Conservation (phyloP, 2,797 vertebrate species). For the Saxicola maurus region DNA sequence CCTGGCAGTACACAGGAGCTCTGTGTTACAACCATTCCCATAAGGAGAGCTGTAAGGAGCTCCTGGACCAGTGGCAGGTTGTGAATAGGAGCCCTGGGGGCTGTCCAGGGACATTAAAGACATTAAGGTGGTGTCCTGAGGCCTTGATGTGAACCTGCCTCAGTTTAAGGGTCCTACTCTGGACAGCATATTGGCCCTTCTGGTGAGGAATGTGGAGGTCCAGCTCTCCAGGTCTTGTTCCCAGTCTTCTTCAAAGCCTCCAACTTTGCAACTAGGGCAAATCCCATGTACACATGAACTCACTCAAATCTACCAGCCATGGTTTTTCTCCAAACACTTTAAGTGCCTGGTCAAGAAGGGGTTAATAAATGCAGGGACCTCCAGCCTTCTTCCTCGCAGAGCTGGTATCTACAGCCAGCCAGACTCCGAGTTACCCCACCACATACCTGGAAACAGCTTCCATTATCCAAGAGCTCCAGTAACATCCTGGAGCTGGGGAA, state of each 20-base stretch:
- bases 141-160: neutral
- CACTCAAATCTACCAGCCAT: neutral
- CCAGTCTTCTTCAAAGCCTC: neutral
- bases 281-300: neutral
- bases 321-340: neutral
- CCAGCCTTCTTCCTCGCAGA: neutral
- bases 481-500: neutral
- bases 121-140: fast-evolving
- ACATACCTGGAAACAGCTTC: neutral
- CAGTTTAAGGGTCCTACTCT: neutral
- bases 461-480: neutral
- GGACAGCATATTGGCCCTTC: neutral
- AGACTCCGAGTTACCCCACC: too few species aligned
- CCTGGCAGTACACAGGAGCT: neutral
- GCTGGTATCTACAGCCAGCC: neutral
- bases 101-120: neutral
- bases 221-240: neutral
- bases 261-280: neutral
- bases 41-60: neutral
- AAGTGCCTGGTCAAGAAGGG: neutral
- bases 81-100: neutral
- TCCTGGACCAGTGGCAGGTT: neutral
- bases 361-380: neutral
- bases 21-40: neutral
- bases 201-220: neutral